Conservation (phyloP, 2,888 invertebrate species). For the Marasmarcha lunaedactyla region DNA sequence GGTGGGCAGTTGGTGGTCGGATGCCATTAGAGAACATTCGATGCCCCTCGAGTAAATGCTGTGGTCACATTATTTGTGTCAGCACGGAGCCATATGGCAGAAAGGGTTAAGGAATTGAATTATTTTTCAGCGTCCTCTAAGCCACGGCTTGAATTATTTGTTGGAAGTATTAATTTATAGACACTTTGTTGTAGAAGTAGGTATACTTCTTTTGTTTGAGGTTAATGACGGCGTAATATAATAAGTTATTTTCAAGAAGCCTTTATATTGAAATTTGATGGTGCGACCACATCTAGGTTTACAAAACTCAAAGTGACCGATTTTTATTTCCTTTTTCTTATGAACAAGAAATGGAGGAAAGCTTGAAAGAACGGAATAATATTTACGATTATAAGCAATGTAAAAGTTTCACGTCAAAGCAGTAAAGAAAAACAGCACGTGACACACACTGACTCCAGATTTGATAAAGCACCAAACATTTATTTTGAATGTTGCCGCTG, state of each 20-base stretch:
- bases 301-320: no score
- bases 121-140: conserved; percentile 3
- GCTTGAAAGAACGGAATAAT: no score
- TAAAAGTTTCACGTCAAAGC: background rate
- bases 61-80: conserved; percentile 53
- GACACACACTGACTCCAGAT: conserved; percentile 29
- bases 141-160: background rate
- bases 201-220: no score
- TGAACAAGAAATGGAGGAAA: no score
- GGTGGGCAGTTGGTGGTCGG: conserved; percentile 65
- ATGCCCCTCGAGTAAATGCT: conserved; percentile 55
- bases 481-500: conserved; percentile 62
- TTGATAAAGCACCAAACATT: conserved; percentile 65
- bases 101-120: conserved; percentile 19
- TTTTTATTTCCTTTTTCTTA: no score
- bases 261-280: no score
- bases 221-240: no score
- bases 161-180: no score
- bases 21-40: conserved; percentile 63
- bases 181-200: no score
- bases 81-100: conserved; percentile 26
- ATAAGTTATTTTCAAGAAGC: no score
- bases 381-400: background rate
- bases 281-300: no score
- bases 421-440: conserved; percentile 17